A percentile compares a stretch with the other conserved stretches of the same genome.
Conservation (phyloP, 2,888 invertebrate genomes). For the Fissipunctia ypsillon region DNA sequence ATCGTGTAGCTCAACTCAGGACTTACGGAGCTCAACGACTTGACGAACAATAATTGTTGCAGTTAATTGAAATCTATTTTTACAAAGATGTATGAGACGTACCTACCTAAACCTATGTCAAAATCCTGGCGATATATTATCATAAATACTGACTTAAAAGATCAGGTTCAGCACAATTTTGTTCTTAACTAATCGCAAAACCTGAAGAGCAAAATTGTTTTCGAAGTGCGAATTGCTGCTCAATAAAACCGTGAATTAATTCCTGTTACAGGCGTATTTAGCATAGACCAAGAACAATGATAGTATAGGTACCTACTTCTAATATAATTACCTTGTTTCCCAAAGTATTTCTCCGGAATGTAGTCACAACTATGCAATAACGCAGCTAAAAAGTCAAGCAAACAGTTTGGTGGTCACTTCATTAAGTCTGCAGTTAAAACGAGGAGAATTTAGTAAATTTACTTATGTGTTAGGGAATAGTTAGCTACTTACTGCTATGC, state of each 20-base stretch:
- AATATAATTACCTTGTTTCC: neutral
- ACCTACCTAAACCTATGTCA: neutral
- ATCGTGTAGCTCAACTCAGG: too few relatives aligned
- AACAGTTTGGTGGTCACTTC: neutral
- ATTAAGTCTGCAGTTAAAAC: neutral
- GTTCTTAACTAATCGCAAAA: too few relatives aligned
- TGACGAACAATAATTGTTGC: too few relatives aligned
- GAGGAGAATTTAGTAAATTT: neutral
- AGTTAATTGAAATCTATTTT: neutral
- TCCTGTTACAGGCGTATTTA: neutral
- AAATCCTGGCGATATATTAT: neutral
- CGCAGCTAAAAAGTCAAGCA: neutral
- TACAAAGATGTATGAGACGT: neutral
- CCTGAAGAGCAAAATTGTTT: neutral
- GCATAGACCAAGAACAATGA: too few relatives aligned
- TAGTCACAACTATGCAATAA: neutral
- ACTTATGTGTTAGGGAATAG: neutral
- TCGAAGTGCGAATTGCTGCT: neutral
- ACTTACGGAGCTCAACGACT: too few relatives aligned
- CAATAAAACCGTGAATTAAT: neutral
- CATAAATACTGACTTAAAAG: neutral
- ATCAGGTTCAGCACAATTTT: too few relatives aligned
- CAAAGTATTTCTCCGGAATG: neutral
- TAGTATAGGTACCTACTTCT: neutral
- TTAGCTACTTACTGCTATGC: slow-evolving; percentile 15